Evolutionary conservation across 2,888 invertebrate genomes (phyloP).

Genomic region (Flabesymbios commensalis): DNA sequence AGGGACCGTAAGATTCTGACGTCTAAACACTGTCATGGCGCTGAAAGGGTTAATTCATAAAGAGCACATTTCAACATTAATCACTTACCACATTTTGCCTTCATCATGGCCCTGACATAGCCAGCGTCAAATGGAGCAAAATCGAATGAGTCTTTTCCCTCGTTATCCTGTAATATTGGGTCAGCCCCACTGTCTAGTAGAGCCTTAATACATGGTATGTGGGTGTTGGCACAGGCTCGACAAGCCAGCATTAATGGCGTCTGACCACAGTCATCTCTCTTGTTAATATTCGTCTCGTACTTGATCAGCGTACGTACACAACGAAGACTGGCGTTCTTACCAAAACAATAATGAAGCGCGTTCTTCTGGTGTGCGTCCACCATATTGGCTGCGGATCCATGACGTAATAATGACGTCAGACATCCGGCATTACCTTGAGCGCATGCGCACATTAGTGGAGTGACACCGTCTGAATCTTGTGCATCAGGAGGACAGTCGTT

Average conservation of each 20-base stretch:
- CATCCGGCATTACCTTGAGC: constrained; percentile 20
- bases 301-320: constrained; percentile 32
- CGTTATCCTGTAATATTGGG: constrained; percentile 34
- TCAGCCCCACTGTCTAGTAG: constrained; percentile 38
- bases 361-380: constrained; percentile 24
- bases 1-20: no score
- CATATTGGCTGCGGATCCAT: constrained; percentile 17
- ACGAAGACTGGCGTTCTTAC: constrained; percentile 28
- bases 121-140: constrained; percentile 33
- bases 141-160: constrained; percentile 38
- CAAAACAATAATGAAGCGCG: constrained; percentile 38
- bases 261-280: constrained; percentile 21
- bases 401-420: constrained; percentile 22
- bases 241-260: constrained; percentile 37
- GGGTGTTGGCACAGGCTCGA: constrained; percentile 26
- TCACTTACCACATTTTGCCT: no score
- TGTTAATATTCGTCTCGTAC: constrained; percentile 28
- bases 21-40: no score
- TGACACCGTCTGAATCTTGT: constrained; percentile 22
- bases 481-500: background rate
- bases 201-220: constrained; percentile 31
- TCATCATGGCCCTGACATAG: constrained; percentile 35
- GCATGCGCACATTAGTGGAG: constrained; percentile 35
- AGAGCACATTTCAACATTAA: no score
- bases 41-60: no score